Evolutionary conservation across 2,113 vertebrate genomes (phyloP).

Genomic region (Verasper variegatus): DNA sequence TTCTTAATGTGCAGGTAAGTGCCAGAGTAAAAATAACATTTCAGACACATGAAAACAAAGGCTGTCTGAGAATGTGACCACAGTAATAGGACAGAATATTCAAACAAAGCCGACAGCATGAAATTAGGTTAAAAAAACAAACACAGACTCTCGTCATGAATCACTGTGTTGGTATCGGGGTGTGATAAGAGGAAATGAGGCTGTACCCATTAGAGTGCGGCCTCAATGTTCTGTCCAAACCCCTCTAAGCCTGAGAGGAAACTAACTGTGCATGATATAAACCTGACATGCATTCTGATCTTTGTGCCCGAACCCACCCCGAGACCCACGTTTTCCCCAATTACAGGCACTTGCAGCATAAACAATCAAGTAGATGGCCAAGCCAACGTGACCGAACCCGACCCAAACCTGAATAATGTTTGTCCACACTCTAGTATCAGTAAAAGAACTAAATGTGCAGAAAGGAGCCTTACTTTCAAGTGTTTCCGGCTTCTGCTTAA

Average conservation of each 20-base stretch:
- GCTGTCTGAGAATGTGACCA: not conserved
- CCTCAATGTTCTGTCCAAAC: too few species aligned
- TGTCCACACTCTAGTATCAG: not conserved
- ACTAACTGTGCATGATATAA: too few species aligned
- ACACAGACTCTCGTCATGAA: not conserved
- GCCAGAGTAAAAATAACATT: not conserved
- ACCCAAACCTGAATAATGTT: too few species aligned
- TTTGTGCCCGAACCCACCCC: too few species aligned
- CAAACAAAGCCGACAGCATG: not conserved
- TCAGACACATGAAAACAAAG: not conserved
- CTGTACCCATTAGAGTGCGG: too few species aligned
- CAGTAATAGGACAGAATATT: not conserved
- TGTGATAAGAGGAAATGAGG: too few species aligned
- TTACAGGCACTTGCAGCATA: too few species aligned
- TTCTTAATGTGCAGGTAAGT: slow-evolving; percentile 14
- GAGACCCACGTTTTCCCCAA: too few species aligned
- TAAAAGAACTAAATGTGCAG: not conserved
- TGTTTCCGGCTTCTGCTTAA: slow-evolving; percentile 75
- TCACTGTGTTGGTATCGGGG: not conserved
- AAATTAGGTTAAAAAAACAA: not conserved
- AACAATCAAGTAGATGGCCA: too few species aligned
- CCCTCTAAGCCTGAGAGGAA: too few species aligned
- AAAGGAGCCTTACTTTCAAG: slow-evolving; percentile 75
- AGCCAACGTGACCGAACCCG: too few species aligned
- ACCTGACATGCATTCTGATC: too few species aligned